These are phyloP conservation scores for Remorina albescens DNA, from an alignment of 2,797 vertebrate genomes.

Conservation along the genomic window DNA sequence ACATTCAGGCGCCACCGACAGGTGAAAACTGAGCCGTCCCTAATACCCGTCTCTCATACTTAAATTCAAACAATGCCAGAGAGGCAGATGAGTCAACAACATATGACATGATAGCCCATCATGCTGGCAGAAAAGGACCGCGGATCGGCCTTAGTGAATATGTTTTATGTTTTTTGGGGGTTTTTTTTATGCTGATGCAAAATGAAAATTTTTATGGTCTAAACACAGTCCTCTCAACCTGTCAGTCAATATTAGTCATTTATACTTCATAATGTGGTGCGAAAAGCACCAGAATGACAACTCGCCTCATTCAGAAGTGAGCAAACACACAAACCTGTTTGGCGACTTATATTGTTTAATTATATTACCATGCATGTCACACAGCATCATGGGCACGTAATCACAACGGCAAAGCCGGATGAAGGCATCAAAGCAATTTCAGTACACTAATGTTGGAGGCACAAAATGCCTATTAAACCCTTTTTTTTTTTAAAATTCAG, in stretches of 20 bases:
- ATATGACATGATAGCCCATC: slow-evolving; percentile 10
- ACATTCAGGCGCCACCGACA: background rate
- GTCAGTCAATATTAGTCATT: slow-evolving; percentile 26
- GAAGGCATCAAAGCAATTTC: slow-evolving; percentile 64
- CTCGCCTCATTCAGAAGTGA: slow-evolving; percentile 19
- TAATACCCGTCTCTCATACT: background rate
- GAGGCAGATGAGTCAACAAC: slow-evolving; percentile 19
- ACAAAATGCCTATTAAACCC: slow-evolving; percentile 59
- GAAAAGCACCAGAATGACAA: slow-evolving; percentile 26
- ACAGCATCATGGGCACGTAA: slow-evolving; percentile 34
- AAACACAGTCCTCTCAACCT: background rate
- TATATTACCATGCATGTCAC: slow-evolving; percentile 53
- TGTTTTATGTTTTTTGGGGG: too few species aligned
- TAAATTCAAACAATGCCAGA: slow-evolving; percentile 23
- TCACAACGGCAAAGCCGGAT: slow-evolving; percentile 56
- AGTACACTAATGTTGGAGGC: slow-evolving; percentile 37
- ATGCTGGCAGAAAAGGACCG: slow-evolving; percentile 14
- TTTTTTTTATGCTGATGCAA: background rate
- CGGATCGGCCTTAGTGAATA: slow-evolving; percentile 8
- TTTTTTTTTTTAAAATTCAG: slow-evolving; percentile 32
- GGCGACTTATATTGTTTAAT: slow-evolving; percentile 53
- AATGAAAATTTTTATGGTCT: slow-evolving; percentile 1
- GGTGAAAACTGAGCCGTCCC: background rate
- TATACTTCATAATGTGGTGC: background rate
- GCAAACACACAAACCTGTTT: slow-evolving; percentile 38